A percentile compares a stretch with the other conserved stretches of the same genome.
Evolutionary conservation across 2,888 invertebrate genomes (phyloP).

Genomic region (Julus scanicus): DNA sequence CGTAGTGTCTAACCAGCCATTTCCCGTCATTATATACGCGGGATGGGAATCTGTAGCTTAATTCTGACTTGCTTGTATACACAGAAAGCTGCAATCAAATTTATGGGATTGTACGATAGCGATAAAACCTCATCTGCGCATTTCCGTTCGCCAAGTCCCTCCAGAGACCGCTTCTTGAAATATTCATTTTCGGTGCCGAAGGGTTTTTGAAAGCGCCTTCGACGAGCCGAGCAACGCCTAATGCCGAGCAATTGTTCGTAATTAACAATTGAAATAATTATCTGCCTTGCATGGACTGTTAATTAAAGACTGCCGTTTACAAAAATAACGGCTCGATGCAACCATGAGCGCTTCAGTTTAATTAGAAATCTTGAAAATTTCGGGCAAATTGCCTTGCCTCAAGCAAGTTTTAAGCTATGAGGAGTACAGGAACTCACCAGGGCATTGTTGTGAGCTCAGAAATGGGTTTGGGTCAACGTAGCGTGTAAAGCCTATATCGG

Average conservation of each 20-base stretch:
- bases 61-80: neutral
- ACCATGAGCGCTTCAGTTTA: neutral
- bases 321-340: neutral
- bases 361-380: constrained; percentile 29
- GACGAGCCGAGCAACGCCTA: neutral
- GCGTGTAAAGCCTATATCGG: neutral
- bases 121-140: neutral
- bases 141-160: neutral
- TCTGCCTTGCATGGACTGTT: constrained; percentile 25
- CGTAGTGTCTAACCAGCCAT: neutral
- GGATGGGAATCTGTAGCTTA: neutral
- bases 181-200: neutral
- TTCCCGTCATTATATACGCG: neutral
- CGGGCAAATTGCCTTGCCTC: neutral
- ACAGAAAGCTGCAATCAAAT: neutral
- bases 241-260: neutral
- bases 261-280: constrained; percentile 42
- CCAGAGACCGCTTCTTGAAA: neutral
- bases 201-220: neutral
- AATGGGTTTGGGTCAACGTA: neutral
- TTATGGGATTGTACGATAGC: neutral
- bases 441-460: neutral
- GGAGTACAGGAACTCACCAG: neutral
- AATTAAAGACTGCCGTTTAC: constrained; percentile 17
- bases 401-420: neutral